Conservation (phyloP, 2,113 vertebrate species). For the Gymnocephalus cernua region DNA sequence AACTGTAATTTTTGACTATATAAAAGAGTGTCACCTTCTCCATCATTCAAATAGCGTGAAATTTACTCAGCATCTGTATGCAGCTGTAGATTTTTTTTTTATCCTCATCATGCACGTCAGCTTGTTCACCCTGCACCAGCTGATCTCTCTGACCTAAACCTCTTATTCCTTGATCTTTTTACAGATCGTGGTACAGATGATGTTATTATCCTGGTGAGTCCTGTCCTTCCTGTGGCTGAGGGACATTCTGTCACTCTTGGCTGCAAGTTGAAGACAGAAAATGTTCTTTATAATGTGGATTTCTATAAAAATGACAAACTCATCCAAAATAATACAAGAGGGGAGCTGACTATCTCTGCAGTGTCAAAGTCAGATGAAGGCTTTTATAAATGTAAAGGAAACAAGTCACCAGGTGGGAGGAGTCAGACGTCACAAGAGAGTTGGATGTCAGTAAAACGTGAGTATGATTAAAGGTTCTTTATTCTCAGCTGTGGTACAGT, state of each 20-base stretch:
- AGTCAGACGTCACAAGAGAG: conserved; percentile 50
- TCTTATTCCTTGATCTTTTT: background rate
- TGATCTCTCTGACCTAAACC: background rate
- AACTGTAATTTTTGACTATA: too few relatives aligned
- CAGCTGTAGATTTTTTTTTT: background rate
- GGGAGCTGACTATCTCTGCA: conserved; percentile 45
- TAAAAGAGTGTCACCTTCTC: too few relatives aligned
- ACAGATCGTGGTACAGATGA: background rate
- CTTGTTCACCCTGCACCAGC: background rate
- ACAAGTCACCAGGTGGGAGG: background rate
- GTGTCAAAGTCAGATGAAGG: conserved; percentile 64
- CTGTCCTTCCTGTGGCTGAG: conserved; percentile 53
- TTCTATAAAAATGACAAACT: conserved; percentile 56
- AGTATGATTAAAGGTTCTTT: accelerated
- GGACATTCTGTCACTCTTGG: conserved; percentile 59
- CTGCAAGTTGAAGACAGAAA: background rate
- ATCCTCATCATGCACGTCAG: background rate
- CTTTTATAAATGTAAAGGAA: conserved; percentile 45
- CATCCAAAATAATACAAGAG: conserved; percentile 17
- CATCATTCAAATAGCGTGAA: too few relatives aligned
- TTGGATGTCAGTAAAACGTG: conserved; percentile 59
- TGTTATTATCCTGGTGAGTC: conserved; percentile 54
- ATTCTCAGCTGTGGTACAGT: background rate
- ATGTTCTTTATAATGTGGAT: background rate
- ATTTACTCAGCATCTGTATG: background rate